phyloP scores from a whole-genome alignment of 1,140 invertebrate genomes.

The Microplitis demolitor region DNA sequence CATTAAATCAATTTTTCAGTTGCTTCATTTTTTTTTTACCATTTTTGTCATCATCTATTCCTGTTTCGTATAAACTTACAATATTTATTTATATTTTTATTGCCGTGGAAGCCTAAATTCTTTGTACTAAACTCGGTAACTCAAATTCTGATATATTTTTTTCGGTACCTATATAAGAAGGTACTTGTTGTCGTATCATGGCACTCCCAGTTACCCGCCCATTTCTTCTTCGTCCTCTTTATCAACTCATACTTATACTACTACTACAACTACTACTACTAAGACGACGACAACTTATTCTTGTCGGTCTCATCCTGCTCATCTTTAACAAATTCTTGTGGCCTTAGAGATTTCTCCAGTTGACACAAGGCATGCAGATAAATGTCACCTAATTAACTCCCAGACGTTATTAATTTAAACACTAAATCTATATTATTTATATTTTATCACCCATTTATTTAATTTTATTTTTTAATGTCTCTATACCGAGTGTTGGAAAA shows the following conservation, averaged over 20 bases:
- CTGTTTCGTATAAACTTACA: no score
- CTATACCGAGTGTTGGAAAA: no score
- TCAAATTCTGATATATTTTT: not conserved
- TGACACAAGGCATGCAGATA: constrained; percentile 47
- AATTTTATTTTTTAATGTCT: not conserved
- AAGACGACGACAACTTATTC: not conserved
- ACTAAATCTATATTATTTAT: constrained; percentile 48
- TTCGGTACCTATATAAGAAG: not conserved
- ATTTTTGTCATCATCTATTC: no score
- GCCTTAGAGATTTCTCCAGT: constrained; percentile 46
- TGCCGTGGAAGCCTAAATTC: not conserved
- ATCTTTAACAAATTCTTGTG: constrained; percentile 42
- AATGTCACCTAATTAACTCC: constrained; percentile 57
- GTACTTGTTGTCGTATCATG: not conserved
- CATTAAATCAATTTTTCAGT: no score
- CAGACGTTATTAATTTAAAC: constrained; percentile 54
- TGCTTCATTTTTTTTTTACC: no score
- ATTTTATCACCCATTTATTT: constrained; percentile 28
- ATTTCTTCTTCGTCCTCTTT: not conserved
- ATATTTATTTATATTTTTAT: not conserved
- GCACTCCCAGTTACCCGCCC: constrained; percentile 3
- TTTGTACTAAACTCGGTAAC: not conserved
- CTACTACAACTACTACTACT: no score
- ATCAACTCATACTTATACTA: not conserved
- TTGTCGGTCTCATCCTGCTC: not conserved